Evolutionary conservation across 2,797 vertebrate genomes (phyloP), one percentile per base, ranked within the genome.

Genomic region (Chrosomus eos): DNA sequence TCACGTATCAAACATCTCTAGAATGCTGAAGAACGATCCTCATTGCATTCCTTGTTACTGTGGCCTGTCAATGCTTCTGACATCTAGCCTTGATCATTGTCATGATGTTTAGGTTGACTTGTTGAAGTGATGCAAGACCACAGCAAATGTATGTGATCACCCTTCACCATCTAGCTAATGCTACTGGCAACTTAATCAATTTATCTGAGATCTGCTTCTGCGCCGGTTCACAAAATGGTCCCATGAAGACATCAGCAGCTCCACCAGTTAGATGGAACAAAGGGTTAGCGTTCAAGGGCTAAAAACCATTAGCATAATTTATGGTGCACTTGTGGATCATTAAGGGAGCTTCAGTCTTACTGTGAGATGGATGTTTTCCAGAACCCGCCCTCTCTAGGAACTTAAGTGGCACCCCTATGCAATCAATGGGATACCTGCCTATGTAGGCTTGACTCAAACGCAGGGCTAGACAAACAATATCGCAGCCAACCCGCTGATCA

Each of bases 291-390:
- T 88, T 92, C 88, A 91, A 86, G 85, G 91, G 88, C 84, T 84
- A 89, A 90, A 91, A 92, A 93, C 95, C 95, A 96, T 97, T 96
- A 95, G 93, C 91, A 95, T 97, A 97, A 98, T 98, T 97, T 98
- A 98, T 97, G 95, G 94, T 90, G 93, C 92, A 94, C 95, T 94
- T 95, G 95, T 96, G 96, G 95, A 96, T 97, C 96, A 97, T 98
- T 98, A 97, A 93, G 89, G 92, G 91, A 90, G 93, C 96, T 96
- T 97, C 97, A 96, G 92, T 95, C 95, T 94, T 93, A 93, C 95
- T 94, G 94, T 94, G 94, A 97, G 96, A 96, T 95, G 95, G 94
- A 96, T 97, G 96, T 95, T 95, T 93, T 90, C 93, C 94, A 95
- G 95, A 91, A 90, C 88, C 93, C 26, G 18, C 95, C 94, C 94